Base-by-base conservation (phyloP, 2,113 vertebrate genomes). In the Grus americana region DNA sequence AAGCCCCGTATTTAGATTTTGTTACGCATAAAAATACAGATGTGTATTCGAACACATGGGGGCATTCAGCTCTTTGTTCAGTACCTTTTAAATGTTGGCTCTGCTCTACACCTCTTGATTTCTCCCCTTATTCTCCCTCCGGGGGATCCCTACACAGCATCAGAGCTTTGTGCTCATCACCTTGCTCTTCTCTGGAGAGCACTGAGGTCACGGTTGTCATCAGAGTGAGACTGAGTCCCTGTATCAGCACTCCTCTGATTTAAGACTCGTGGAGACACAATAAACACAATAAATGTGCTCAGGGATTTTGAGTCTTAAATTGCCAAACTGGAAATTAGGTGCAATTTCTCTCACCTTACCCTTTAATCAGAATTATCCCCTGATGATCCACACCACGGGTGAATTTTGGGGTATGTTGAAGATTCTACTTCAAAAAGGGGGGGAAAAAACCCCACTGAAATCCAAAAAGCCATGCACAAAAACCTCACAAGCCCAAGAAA, bases 391-490 rank as follows among this genome's bases (percentile, higher is more conserved):
- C 40, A 12, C 21, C 83, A 8, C 3, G 5, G 29, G 34, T 8
- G 83, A 58, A 12, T 27, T 93, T 22, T 21, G 47, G 62, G 58
- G 15, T 7, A 38, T 70, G 32, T 7, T 47, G 24, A 65, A 73
- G 42, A 49, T 57, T 24, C 32, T 15, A 21, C 46, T 59, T 74
- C 46, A 61, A 49, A 75, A 71, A 0, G 26, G 2, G 20, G 24
- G 32, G 14, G 0, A 0, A 3, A 20, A 47, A n/a, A 65, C 2
- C 19, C 30, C 40, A 23, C 19, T 1, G 12, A 79, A 54, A 10
- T 26, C 24, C 17, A 21, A 38, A 82, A 86, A 59, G 38, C 17
- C 17, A 44, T 4, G 2, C 29, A 26, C 12, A 67, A 19, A 67
- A 57, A 10, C 2, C 10, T 10, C 81, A 59, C 83, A 75, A 85